Base-by-base conservation (phyloP, 2,888 invertebrate species). In the Euplagia quadripunctaria region DNA sequence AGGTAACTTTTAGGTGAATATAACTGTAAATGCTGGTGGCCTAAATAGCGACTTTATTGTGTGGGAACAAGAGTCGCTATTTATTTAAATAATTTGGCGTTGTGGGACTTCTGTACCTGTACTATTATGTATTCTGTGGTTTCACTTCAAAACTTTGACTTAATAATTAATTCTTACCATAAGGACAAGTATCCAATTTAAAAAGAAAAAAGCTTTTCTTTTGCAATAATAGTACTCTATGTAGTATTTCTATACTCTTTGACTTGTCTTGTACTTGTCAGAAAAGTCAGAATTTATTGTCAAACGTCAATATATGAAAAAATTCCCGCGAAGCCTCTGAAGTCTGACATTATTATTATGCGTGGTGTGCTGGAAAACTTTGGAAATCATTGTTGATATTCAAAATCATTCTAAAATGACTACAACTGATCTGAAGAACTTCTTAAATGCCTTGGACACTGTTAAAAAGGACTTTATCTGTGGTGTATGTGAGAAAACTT, bases 391-490 rank as follows among this genome's bases (percentile, higher is more conserved):
- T 67, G 16, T 11, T 49, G 16, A 17, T 64, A 43, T 16, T 42
- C 6, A 12, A 51, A 73, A 61, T 31, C 61, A 5, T 61, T 31
- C 14, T 5, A 87, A 80, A 75, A 92, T 93, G 93, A 81, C 86
- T 78, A 69, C 86, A 41, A 66, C 84, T 16, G 83, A 92, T 31
- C 58, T 93, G 17, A 87, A 81, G 17, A 89, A 88, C 61, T 93
- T 95, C 61, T 73, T 95, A 12, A 87, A 90, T 77, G 93, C 94
- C 1, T 77, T 96, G 42, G 93, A 94, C 46, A 83, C 87, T 8
- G 89, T 94, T 2, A 93, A 91, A 81, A 82, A 91, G 64, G 92
- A 92, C 75, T 92, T 92, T 46, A 91, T 84, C 0, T 96, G 96
- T 79, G 89, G 89, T 6, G 84, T 90, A 70, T 96, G 96, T 79